phyloP scores from a whole-genome alignment of 2,888 invertebrate species.

The Phyllotreta striolata region DNA sequence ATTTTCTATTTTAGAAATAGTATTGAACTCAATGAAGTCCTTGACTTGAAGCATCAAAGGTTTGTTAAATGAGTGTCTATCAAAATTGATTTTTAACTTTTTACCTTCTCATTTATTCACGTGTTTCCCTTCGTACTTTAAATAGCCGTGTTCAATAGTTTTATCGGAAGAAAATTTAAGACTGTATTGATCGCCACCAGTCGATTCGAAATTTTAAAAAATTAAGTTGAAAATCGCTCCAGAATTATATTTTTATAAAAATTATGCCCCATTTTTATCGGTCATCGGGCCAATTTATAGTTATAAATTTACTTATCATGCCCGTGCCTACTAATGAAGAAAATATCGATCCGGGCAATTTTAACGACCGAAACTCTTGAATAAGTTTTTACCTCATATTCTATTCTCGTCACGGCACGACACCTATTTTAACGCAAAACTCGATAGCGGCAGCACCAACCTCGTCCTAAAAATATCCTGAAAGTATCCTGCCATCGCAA shows the following conservation, averaged over 20 bases:
- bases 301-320: conserved; percentile 37
- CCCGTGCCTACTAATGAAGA: conserved; percentile 34
- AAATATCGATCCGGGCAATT: conserved; percentile 31
- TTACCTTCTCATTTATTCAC: conserved; percentile 1
- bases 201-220: conserved; percentile 18
- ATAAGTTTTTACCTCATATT: conserved; percentile 15
- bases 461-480: not conserved
- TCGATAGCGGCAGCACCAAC: not conserved
- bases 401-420: conserved; percentile 16
- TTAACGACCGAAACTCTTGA: conserved; percentile 25
- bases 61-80: not conserved
- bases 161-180: too few relatives aligned
- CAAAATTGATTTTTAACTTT: not conserved
- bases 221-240: conserved; percentile 29
- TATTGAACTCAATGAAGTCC: not conserved
- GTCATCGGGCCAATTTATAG: conserved; percentile 34
- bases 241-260: conserved; percentile 26
- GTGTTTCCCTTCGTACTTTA: not conserved
- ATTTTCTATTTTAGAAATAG: not conserved
- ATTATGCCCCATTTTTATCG: conserved; percentile 35
- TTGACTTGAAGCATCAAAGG: not conserved
- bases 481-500: not conserved
- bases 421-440: not conserved
- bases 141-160: too few relatives aligned
- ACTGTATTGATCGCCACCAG: not conserved